Percentiles rank a stretch among this genome's conserved stretches.
Evolutionary conservation across 2,113 vertebrate genomes (phyloP).

Genomic region (Buteo buteo): DNA sequence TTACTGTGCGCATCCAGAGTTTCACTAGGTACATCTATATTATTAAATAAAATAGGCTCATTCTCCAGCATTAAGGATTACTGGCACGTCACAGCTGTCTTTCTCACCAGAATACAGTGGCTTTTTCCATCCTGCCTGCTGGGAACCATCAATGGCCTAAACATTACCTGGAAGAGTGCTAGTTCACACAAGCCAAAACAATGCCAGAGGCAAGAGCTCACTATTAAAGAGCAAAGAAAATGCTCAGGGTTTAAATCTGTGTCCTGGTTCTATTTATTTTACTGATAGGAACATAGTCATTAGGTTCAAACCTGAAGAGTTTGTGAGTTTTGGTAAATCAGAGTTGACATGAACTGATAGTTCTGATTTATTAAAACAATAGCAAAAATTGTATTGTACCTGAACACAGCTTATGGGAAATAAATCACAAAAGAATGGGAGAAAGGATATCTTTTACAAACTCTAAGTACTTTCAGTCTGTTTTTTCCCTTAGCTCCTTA

Average conservation of each 20-base stretch:
- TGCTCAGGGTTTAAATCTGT: not conserved
- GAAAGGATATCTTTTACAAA: not conserved
- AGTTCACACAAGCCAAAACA: not conserved
- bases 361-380: conserved; percentile 8
- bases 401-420: not conserved
- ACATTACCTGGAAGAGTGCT: not conserved
- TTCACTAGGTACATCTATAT: not conserved
- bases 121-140: not conserved
- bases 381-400: not conserved
- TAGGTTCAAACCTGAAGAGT: not conserved
- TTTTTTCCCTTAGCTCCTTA: not conserved
- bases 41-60: not conserved
- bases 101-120: not conserved
- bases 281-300: not conserved
- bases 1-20: not conserved
- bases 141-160: not conserved
- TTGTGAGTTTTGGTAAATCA: not conserved
- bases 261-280: not conserved
- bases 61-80: not conserved
- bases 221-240: not conserved
- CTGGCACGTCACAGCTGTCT: not conserved
- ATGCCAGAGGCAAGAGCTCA: not conserved
- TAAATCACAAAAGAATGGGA: not conserved
- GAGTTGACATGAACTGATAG: not conserved
- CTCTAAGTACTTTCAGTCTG: not conserved